These are phyloP conservation scores for Meleagris gallopavo DNA, from an alignment of 2,113 vertebrate genomes.

Conservation along the genomic window DNA sequence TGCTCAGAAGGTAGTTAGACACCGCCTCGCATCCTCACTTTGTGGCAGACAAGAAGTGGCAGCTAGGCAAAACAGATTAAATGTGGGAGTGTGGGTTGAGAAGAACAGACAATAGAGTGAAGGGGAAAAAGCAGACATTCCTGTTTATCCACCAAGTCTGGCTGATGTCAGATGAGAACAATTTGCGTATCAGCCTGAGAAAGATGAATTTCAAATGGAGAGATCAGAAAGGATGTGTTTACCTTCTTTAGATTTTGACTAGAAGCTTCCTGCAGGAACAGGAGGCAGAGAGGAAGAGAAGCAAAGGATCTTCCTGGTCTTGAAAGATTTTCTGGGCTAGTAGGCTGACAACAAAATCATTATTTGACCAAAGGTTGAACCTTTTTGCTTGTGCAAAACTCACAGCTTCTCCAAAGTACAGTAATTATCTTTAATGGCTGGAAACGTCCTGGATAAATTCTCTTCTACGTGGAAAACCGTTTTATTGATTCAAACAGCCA, in stretches of 20 bases:
- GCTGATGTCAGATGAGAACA: not conserved
- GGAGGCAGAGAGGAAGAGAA: not conserved
- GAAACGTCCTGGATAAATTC: not conserved
- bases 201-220: not conserved
- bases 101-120: not conserved
- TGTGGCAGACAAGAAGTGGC: not conserved
- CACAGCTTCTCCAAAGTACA: not conserved
- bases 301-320: not conserved
- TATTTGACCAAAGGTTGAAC: not conserved
- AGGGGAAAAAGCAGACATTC: not conserved
- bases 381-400: not conserved
- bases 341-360: not conserved
- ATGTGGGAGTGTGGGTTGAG: not conserved
- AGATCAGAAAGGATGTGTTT: not conserved
- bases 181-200: not conserved
- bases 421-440: not conserved
- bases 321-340: not conserved
- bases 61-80: not conserved
- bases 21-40: not conserved
- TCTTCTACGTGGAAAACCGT: not conserved
- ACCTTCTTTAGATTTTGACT: not conserved
- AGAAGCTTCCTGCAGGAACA: not conserved
- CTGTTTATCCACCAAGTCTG: not conserved
- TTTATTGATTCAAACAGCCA: not conserved
- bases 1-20: not conserved